Evolutionary conservation across 2,797 vertebrate species (phyloP).

Genomic region (Aselliscus stoliczkanus): DNA sequence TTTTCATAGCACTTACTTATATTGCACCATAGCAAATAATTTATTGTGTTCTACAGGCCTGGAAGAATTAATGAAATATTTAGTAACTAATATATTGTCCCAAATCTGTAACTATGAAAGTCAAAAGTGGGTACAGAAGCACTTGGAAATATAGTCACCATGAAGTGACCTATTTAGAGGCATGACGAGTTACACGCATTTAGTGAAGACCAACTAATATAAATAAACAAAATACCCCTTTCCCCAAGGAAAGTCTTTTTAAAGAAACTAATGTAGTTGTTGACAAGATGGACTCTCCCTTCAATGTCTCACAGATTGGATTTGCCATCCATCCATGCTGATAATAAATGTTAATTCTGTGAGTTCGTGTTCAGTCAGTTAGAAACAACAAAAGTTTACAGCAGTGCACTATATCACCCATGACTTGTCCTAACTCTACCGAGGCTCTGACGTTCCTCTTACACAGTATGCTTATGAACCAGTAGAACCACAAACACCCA

Average conservation of each 20-base stretch:
- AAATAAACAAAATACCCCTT: not conserved
- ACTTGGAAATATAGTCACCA: not conserved
- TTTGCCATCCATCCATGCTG: not conserved
- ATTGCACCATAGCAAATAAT: not conserved
- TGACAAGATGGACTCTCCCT: not conserved
- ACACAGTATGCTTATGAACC: not conserved
- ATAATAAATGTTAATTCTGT: not conserved
- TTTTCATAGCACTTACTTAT: conserved; percentile 18
- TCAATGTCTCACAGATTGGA: not conserved
- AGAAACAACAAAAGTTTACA: not conserved
- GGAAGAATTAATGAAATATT: conserved; percentile 9
- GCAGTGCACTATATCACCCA: not conserved
- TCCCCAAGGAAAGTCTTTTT: not conserved
- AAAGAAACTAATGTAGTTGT: not conserved
- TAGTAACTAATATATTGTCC: not conserved
- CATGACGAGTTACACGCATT: not conserved
- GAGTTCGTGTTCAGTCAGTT: not conserved
- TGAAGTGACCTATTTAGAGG: not conserved
- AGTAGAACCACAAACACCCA: not conserved
- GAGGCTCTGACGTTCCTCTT: not conserved
- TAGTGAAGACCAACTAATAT: not conserved
- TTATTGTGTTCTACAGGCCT: not conserved
- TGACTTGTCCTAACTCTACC: not conserved
- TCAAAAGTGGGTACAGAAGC: not conserved
- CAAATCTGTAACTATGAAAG: not conserved